These are phyloP conservation scores for Coronaproctus castanopsis DNA, from an alignment of 2,888 invertebrate species.

Conservation along the genomic window DNA sequence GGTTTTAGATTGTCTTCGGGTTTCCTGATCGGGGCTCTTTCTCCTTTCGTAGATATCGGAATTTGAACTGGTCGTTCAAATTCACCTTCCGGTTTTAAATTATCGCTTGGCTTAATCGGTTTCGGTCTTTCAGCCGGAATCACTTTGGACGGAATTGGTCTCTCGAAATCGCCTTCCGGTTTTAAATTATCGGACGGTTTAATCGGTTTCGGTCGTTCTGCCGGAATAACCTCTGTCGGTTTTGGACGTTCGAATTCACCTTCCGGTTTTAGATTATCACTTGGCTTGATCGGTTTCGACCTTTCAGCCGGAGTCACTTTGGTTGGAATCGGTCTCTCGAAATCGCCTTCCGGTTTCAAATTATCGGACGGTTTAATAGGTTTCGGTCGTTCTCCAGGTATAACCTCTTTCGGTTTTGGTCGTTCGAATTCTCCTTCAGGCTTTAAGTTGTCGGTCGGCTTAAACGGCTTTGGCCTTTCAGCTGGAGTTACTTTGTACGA, in stretches of 20 bases:
- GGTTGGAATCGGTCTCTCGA: conserved; percentile 30
- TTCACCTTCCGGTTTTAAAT: conserved; percentile 30
- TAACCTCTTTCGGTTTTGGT: conserved; percentile 21
- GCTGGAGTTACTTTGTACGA: conserved; percentile 25
- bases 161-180: conserved; percentile 31
- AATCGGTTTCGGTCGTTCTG: conserved; percentile 28
- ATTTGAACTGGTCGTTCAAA: conserved; percentile 20
- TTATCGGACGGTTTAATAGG: conserved; percentile 27
- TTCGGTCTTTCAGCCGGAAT: conserved; percentile 24
- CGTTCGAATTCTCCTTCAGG: conserved; percentile 28
- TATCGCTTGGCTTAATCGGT: conserved; percentile 30
- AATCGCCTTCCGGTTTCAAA: conserved; percentile 29
- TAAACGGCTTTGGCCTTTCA: conserved; percentile 30
- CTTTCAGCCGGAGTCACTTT: conserved; percentile 29
- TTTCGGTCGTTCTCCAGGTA: conserved; percentile 28
- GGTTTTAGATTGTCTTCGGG: conserved; percentile 31
- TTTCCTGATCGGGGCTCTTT: conserved; percentile 32
- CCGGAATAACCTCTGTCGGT: conserved; percentile 22
- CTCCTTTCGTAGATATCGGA: conserved; percentile 23
- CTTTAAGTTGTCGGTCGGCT: conserved; percentile 38
- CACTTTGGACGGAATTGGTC: conserved; percentile 26
- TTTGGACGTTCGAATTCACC: conserved; percentile 28
- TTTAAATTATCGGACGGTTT: conserved; percentile 27
- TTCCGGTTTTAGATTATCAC: conserved; percentile 21
- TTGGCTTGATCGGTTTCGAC: conserved; percentile 28